Evolutionary conservation across 2,888 invertebrate genomes (phyloP).

Genomic region (Drymonia ruficornis): DNA sequence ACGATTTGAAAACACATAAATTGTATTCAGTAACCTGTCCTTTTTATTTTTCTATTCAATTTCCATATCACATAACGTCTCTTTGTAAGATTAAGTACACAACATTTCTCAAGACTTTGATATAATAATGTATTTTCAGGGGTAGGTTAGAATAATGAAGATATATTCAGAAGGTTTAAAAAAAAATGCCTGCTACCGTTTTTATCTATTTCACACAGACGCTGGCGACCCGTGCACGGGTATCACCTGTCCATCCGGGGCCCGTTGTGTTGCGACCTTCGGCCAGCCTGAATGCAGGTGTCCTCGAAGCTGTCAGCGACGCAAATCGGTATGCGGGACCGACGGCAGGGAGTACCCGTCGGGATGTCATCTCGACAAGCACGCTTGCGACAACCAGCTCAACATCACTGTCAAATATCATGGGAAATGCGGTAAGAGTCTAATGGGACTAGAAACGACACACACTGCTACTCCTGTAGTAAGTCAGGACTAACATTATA

Average conservation of each 20-base stretch:
- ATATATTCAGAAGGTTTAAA: no score
- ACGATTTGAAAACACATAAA: background rate
- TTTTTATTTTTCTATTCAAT: background rate
- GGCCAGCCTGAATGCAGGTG: constrained; percentile 88
- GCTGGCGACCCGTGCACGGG: constrained; percentile 89
- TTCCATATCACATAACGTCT: background rate
- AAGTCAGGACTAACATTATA: no score
- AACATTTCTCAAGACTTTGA: no score
- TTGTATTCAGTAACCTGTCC: background rate
- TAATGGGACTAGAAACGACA: no score
- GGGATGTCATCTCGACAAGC: constrained; percentile 92
- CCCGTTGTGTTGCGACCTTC: constrained; percentile 87
- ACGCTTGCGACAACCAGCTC: constrained; percentile 89
- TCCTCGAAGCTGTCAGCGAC: constrained; percentile 85
- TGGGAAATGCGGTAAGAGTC: constrained; percentile 93
- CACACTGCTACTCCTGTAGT: no score
- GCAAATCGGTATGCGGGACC: constrained; percentile 94
- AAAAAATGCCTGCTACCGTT: no score
- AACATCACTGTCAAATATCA: constrained; percentile 92
- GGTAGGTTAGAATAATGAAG: no score
- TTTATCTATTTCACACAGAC: constrained; percentile 66
- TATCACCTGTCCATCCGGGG: constrained; percentile 88
- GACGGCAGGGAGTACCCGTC: constrained; percentile 95
- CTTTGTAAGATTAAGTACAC: background rate
- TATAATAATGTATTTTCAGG: no score